Percentiles rank a stretch among this genome's conserved stretches.
phyloP scores from a whole-genome alignment of 2,113 vertebrate species.

The Otolemur garnettii region DNA sequence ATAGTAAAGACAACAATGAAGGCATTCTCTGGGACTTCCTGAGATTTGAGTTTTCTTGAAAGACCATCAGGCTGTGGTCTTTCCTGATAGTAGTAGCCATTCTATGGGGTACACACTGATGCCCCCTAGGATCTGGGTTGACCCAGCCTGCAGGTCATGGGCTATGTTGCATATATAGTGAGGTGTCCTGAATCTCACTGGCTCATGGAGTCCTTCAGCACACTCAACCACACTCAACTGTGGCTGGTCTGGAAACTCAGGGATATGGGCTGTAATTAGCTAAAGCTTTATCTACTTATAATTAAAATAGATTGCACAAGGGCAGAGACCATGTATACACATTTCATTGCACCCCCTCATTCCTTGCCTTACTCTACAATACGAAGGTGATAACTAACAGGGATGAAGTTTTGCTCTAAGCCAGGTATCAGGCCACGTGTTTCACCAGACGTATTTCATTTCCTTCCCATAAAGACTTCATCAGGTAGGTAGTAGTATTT shows the following conservation, averaged over 20 bases:
- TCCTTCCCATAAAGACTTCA: neutral
- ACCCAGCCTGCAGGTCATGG: neutral
- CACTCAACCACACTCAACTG: neutral
- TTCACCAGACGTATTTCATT: neutral
- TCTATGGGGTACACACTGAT: neutral
- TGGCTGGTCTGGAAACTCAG: neutral
- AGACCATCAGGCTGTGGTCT: neutral
- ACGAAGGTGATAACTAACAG: neutral
- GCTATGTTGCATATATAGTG: neutral
- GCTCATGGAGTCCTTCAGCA: neutral
- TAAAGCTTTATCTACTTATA: neutral
- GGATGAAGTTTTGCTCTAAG: neutral
- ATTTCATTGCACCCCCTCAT: fast-evolving
- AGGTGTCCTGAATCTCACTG: neutral
- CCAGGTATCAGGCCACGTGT: neutral
- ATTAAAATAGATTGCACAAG: neutral
- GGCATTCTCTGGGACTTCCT: neutral
- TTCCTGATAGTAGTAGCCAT: neutral
- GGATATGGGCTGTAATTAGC: neutral
- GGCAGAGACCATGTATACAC: neutral
- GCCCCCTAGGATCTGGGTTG: neutral
- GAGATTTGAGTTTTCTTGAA: neutral
- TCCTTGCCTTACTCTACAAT: neutral
- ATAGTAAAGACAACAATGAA: neutral
- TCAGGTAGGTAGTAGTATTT: neutral